These are phyloP conservation scores for Electrona antarctica DNA, from an alignment of 2,113 vertebrate genomes.

Conservation along the genomic window DNA sequence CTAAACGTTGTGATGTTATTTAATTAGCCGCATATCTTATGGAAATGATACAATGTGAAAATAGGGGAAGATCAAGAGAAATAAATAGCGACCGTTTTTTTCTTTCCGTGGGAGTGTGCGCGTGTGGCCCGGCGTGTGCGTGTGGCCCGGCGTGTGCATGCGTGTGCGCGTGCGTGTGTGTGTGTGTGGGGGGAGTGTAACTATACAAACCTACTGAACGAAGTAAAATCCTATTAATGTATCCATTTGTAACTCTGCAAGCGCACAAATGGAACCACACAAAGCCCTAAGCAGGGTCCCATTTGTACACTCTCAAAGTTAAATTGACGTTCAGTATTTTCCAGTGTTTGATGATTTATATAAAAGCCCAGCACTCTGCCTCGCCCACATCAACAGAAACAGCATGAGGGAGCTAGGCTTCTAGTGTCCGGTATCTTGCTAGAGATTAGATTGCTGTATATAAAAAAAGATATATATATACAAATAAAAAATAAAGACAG, in stretches of 20 bases:
- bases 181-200: too few species aligned
- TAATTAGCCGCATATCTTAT: constrained; percentile 69
- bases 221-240: too few species aligned
- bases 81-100: not conserved
- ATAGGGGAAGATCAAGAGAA: constrained; percentile 10
- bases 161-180: not conserved
- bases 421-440: too few species aligned
- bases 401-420: constrained; percentile 20
- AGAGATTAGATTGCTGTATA: constrained; percentile 39
- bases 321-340: too few species aligned
- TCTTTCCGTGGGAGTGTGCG: not conserved
- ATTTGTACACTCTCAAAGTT: too few species aligned
- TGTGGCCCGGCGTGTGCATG: not conserved
- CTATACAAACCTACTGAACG: too few species aligned
- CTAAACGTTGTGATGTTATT: constrained; percentile 67
- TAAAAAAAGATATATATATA: constrained; percentile 43
- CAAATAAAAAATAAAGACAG: constrained; percentile 17
- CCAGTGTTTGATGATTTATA: not conserved
- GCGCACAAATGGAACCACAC: too few species aligned
- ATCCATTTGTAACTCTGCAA: too few species aligned
- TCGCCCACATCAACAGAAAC: not conserved
- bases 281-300: too few species aligned
- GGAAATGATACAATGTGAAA: constrained; percentile 46
- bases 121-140: not conserved
- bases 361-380: too few species aligned